These are phyloP conservation scores for Alauda arvensis DNA, from an alignment of 2,797 vertebrate genomes.

Conservation along the genomic window DNA sequence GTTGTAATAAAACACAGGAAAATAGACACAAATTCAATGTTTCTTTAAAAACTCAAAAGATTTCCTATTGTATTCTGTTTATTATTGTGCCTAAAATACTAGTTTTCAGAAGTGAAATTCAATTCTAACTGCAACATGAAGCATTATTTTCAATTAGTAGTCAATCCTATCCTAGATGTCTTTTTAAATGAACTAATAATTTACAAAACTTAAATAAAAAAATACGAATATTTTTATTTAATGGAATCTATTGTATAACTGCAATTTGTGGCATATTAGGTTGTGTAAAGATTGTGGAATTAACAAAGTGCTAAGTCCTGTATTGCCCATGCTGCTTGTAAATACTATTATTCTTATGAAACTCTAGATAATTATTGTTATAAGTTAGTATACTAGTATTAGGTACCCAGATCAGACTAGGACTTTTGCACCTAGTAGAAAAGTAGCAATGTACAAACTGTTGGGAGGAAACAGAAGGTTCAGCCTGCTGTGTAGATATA, in stretches of 20 bases:
- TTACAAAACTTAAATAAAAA: background rate
- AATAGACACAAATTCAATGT: background rate
- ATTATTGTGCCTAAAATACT: background rate
- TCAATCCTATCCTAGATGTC: background rate
- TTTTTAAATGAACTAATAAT: background rate
- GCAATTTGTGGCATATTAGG: background rate
- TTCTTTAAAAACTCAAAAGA: slow-evolving; percentile 2
- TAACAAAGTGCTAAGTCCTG: background rate
- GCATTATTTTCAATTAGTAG: background rate
- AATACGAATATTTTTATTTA: background rate
- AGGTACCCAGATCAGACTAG: background rate
- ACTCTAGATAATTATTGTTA: background rate
- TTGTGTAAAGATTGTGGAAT: background rate
- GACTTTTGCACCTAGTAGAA: background rate
- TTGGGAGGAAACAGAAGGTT: slow-evolving; percentile 6
- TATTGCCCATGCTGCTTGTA: background rate
- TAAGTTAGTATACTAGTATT: background rate
- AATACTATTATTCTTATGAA: background rate
- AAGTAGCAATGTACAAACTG: background rate
- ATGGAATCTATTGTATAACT: background rate
- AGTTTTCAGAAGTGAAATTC: background rate
- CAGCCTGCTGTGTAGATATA: background rate
- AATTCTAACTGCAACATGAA: background rate
- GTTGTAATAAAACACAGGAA: background rate
- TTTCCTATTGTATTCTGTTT: slow-evolving; percentile 1